Evolutionary conservation across 2,888 invertebrate genomes (phyloP).

Genomic region (Agonopterix heracliana): DNA sequence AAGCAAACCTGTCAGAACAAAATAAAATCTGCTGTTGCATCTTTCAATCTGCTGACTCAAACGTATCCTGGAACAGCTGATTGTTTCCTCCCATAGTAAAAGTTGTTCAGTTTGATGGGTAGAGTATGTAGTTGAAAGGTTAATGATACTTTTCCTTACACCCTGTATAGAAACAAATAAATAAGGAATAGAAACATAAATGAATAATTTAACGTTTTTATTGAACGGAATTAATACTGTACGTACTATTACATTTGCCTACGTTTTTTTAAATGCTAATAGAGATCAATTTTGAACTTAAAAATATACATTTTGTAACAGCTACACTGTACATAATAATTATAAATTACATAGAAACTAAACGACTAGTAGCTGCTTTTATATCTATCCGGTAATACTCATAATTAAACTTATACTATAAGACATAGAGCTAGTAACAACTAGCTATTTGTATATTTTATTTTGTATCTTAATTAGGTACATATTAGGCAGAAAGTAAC

Average conservation of each 20-base stretch:
- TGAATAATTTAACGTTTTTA: slow-evolving; percentile 65
- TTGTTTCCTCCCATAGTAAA: no score
- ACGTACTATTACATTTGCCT: slow-evolving; percentile 59
- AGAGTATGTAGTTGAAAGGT: no score
- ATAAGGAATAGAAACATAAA: neutral
- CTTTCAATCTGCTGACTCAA: no score
- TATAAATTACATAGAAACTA: slow-evolving; percentile 32
- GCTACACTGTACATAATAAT: slow-evolving; percentile 40
- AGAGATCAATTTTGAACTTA: slow-evolving; percentile 47
- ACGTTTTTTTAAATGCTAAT: slow-evolving; percentile 42
- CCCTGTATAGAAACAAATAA: no score
- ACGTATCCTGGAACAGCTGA: no score
- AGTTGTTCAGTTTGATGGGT: no score
- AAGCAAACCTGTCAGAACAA: no score
- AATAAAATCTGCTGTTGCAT: no score
- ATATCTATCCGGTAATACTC: slow-evolving; percentile 6
- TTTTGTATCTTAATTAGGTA: slow-evolving; percentile 1
- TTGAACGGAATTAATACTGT: slow-evolving; percentile 66
- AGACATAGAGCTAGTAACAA: slow-evolving; percentile 1
- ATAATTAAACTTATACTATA: neutral
- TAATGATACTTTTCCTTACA: no score
- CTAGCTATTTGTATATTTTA: slow-evolving; percentile 2
- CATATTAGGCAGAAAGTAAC: neutral
- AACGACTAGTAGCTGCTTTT: slow-evolving; percentile 17
- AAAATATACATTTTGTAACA: slow-evolving; percentile 30